phyloP scores from a whole-genome alignment of 2,888 invertebrate species.

The Lasioglossum lativentre region DNA sequence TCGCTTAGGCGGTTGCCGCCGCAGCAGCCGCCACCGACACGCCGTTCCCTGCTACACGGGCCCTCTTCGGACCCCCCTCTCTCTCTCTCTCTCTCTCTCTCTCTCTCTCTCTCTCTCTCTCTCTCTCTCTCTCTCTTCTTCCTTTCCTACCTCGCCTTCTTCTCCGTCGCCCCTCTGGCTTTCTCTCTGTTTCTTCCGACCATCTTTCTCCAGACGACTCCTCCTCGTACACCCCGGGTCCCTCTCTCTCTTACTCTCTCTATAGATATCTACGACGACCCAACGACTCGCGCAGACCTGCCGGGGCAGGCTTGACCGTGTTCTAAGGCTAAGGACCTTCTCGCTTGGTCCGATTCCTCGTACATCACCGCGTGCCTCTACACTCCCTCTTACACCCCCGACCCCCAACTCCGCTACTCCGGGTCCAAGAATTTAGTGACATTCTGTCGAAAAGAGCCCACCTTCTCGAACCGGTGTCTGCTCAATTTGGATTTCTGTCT shows the following conservation, averaged over 20 bases:
- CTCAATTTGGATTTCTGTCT: neutral
- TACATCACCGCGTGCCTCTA: conserved; percentile 1
- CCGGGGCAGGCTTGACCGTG: conserved; percentile 33
- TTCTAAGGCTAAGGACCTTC: conserved; percentile 55
- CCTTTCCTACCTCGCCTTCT: neutral
- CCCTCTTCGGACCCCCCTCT: neutral
- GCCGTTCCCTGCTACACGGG: conserved; percentile 29
- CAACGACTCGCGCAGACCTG: conserved; percentile 2
- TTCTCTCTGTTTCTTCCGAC: conserved; percentile 5
- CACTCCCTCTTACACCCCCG: neutral
- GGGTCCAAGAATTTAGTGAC: neutral
- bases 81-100: conserved; percentile 13
- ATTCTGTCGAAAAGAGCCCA: neutral
- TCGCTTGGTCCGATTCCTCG: conserved; percentile 24
- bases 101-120: conserved; percentile 5
- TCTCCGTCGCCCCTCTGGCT: neutral
- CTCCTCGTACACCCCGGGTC: conserved; percentile 8
- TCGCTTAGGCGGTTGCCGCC: conserved; percentile 69
- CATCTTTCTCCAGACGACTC: conserved; percentile 9
- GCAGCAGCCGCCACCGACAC: conserved; percentile 61
- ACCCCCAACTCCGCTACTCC: neutral
- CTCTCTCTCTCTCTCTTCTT: conserved; percentile 14
- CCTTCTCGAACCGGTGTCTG: neutral
- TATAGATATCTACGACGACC: conserved; percentile 37
- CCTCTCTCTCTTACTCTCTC: neutral